Percentiles rank a stretch among this genome's conserved stretches.
phyloP scores from a whole-genome alignment of 2,888 invertebrate species.

The Zygothrica quintamaculata region DNA sequence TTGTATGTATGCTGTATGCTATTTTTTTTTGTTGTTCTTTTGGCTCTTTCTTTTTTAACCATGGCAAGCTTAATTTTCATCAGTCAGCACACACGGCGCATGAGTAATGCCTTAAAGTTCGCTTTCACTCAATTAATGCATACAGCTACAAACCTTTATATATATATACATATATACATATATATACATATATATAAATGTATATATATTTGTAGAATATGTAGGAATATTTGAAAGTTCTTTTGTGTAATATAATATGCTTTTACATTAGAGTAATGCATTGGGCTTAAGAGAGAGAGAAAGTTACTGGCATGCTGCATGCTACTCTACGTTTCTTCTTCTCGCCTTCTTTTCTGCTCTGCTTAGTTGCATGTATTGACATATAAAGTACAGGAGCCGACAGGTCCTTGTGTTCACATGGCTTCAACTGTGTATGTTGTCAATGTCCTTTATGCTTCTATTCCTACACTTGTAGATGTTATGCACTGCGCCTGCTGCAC shows the following conservation, averaged over 20 bases:
- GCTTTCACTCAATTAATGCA: slow-evolving; percentile 65
- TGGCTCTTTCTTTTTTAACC: slow-evolving; percentile 19
- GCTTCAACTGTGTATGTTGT: slow-evolving; percentile 6
- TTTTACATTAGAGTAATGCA: slow-evolving; percentile 34
- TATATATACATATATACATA: too few relatives aligned
- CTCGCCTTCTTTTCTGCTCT: too few relatives aligned
- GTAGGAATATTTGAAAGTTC: slow-evolving; percentile 14
- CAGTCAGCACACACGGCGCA: slow-evolving; percentile 38
- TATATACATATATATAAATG: too few relatives aligned
- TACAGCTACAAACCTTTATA: too few relatives aligned
- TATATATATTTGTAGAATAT: too few relatives aligned
- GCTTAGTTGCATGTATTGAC: slow-evolving; percentile 13
- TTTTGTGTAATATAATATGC: slow-evolving; percentile 54
- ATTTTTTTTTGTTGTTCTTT: slow-evolving; percentile 9
- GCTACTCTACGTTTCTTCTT: too few relatives aligned
- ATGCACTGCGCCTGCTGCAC: too few relatives aligned
- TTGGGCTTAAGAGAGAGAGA: too few relatives aligned
- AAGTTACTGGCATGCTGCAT: slow-evolving; percentile 17
- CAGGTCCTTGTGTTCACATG: slow-evolving; percentile 41
- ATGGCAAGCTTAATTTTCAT: slow-evolving; percentile 43
- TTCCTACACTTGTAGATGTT: slow-evolving; percentile 3
- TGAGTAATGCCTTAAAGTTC: slow-evolving; percentile 69
- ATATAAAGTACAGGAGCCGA: slow-evolving; percentile 4
- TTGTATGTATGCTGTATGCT: slow-evolving; percentile 1
- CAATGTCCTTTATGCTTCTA: slow-evolving; percentile 16